Conservation (phyloP, 2,113 vertebrate genomes). For the Oostethus manadensis region DNA sequence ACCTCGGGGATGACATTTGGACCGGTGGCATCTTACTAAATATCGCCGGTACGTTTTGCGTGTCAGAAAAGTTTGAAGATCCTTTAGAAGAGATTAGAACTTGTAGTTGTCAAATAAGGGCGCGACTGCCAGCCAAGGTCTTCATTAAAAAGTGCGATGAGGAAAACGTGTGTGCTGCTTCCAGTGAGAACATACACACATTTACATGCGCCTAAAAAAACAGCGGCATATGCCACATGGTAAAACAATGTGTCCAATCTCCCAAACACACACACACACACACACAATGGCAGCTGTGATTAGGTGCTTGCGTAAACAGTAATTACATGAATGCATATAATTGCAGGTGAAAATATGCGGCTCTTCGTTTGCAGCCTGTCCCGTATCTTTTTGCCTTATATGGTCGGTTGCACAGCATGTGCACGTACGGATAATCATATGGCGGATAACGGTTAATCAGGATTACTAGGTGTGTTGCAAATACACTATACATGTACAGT, state of each 20-base stretch:
- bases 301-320: conserved; percentile 44
- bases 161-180: background rate
- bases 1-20: too few relatives aligned
- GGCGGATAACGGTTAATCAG: too few relatives aligned
- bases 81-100: too few relatives aligned
- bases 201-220: conserved; percentile 4
- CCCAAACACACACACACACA: background rate
- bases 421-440: background rate
- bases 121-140: background rate
- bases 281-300: conserved; percentile 46
- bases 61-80: too few relatives aligned
- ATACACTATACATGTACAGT: too few relatives aligned
- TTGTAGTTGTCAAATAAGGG: too few relatives aligned
- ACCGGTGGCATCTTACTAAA: too few relatives aligned
- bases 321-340: conserved; percentile 53
- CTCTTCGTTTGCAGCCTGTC: too few relatives aligned
- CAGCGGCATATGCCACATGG: conserved; percentile 17
- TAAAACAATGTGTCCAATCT: conserved; percentile 13
- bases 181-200: background rate
- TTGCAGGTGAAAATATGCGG: conserved; percentile 52
- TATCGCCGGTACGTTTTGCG: too few relatives aligned
- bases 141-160: conserved; percentile 5
- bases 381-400: conserved; percentile 5
- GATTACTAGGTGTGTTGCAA: too few relatives aligned
- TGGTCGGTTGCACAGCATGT: background rate